phyloP scores from a whole-genome alignment of 2,797 vertebrate genomes.

The Ciconia nigra region DNA sequence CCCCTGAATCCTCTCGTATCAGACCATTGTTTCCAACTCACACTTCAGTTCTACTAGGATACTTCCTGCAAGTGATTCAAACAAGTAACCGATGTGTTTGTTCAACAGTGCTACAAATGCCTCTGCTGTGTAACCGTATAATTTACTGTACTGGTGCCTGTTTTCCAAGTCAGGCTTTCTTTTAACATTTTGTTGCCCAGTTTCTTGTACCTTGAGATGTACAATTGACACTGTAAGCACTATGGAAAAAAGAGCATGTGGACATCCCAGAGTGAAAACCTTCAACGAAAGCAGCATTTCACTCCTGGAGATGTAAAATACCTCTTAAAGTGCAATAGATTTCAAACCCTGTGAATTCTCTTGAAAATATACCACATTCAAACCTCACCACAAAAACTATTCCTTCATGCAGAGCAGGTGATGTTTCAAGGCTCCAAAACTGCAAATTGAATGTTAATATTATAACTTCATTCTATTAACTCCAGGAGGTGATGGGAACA shows the following conservation, averaged over 20 bases:
- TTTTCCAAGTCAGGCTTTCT: neutral
- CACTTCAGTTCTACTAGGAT: neutral
- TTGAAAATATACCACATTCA: neutral
- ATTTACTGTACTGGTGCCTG: neutral
- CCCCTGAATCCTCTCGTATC: neutral
- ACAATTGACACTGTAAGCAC: neutral
- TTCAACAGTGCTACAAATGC: neutral
- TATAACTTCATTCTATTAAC: neutral
- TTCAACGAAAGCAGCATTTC: neutral
- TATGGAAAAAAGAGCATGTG: neutral
- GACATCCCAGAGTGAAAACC: neutral
- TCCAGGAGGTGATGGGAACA: neutral
- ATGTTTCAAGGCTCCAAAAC: neutral
- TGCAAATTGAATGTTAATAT: neutral
- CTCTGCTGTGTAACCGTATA: rapidly evolving
- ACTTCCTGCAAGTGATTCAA: neutral
- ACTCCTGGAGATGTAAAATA: neutral
- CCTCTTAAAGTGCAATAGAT: neutral
- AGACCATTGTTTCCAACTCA: neutral
- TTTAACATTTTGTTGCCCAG: neutral
- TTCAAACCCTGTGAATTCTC: neutral
- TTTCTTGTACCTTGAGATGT: neutral
- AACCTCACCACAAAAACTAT: neutral
- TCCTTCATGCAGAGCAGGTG: neutral
- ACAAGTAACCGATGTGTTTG: neutral